Percentiles rank a stretch among this genome's conserved stretches.
Conservation (phyloP, 2,797 vertebrate genomes). For the Babyrousa celebensis region DNA sequence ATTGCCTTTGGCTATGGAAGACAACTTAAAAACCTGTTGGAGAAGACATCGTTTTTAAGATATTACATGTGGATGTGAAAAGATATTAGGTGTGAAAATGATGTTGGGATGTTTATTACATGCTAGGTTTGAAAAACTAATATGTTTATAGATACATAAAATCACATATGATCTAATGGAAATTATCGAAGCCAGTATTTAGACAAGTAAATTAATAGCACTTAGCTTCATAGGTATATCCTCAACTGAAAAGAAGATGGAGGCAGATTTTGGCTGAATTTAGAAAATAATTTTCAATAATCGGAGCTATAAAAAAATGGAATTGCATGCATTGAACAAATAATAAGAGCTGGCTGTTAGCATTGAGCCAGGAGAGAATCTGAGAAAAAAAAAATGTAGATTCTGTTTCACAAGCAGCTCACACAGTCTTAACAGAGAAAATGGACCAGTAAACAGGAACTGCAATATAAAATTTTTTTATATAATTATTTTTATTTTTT, state of each 20-base stretch:
- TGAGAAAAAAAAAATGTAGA: background rate
- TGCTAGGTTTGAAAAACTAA: constrained; percentile 56
- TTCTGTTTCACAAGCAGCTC: constrained; percentile 54
- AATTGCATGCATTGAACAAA: constrained; percentile 47
- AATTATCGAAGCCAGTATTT: constrained; percentile 18
- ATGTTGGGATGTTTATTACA: constrained; percentile 18
- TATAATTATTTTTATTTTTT: too few relatives aligned
- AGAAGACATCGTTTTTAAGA: constrained; percentile 25
- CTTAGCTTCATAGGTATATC: background rate
- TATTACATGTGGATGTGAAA: background rate
- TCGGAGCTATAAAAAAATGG: background rate
- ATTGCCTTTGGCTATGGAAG: background rate
- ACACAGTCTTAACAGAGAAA: background rate
- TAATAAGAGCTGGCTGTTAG: constrained; percentile 9
- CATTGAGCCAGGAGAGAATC: constrained; percentile 4
- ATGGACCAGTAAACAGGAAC: constrained; percentile 18
- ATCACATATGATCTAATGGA: constrained; percentile 14
- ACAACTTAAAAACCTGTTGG: constrained; percentile 21
- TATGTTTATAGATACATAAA: background rate
- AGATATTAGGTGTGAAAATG: background rate
- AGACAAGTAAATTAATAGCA: constrained; percentile 45
- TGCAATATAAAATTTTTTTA: background rate
- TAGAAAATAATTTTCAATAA: constrained; percentile 59
- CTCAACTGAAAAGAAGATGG: background rate
- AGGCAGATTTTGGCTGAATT: constrained; percentile 11